Evolutionary conservation across 2,888 invertebrate genomes (phyloP).

Genomic region (Acleris emargana): DNA sequence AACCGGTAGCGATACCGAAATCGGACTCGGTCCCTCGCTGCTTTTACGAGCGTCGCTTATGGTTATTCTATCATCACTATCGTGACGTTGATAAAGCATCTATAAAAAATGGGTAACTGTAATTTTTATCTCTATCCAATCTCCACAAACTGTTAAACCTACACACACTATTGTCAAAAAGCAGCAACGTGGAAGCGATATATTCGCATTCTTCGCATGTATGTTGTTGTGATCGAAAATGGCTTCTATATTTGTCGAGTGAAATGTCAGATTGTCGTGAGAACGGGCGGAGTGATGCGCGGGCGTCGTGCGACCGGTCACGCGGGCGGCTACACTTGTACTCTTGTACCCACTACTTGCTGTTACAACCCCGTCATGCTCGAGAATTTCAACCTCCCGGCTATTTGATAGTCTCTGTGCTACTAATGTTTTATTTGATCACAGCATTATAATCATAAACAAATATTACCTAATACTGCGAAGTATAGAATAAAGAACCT

Average conservation of each 20-base stretch:
- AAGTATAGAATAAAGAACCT: not conserved
- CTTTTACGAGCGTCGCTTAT: conserved; percentile 49
- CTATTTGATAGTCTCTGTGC: conserved; percentile 45
- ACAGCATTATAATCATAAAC: not conserved
- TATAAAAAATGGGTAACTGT: conserved; percentile 53
- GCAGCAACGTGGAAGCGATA: conserved; percentile 49
- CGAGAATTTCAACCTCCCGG: conserved; percentile 66
- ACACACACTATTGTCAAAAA: conserved; percentile 54
- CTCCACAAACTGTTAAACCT: conserved; percentile 52
- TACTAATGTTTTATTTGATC: conserved; percentile 26
- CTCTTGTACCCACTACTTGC: conserved; percentile 36
- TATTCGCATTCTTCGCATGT: conserved; percentile 66
- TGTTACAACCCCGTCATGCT: conserved; percentile 48
- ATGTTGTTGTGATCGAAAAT: conserved; percentile 67
- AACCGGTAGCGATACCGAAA: conserved; percentile 69
- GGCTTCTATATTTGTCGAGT: conserved; percentile 78
- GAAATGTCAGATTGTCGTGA: conserved; percentile 82
- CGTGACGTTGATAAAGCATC: conserved; percentile 53
- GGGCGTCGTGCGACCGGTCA: conserved; percentile 71
- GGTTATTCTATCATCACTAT: conserved; percentile 52
- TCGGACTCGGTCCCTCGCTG: conserved; percentile 57
- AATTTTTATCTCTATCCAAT: conserved; percentile 57
- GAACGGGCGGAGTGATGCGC: conserved; percentile 65
- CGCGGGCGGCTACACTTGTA: conserved; percentile 56
- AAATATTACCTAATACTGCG: too few species aligned